A percentile compares a stretch with the other conserved stretches of the same genome.
These are phyloP conservation scores for Chelonus formosanus DNA, from an alignment of 2,888 invertebrate species.

Conservation along the genomic window DNA sequence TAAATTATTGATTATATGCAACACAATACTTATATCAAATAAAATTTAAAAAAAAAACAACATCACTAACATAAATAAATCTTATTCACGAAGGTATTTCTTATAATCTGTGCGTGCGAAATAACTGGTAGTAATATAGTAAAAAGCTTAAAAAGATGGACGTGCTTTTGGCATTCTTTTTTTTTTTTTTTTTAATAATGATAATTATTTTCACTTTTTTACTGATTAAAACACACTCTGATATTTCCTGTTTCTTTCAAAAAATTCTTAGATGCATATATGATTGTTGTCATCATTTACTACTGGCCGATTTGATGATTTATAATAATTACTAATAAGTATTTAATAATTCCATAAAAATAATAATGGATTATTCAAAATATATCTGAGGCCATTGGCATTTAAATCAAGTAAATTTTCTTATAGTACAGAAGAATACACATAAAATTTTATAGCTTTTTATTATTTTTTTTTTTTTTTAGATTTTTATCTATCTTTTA, in stretches of 20 bases:
- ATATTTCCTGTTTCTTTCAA: neutral
- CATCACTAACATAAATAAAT: too few relatives aligned
- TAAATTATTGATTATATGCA: too few relatives aligned
- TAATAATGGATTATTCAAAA: neutral
- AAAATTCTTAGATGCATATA: slow-evolving; percentile 6
- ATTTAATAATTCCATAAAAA: slow-evolving; percentile 16
- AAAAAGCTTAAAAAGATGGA: slow-evolving; percentile 17
- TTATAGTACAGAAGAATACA: neutral
- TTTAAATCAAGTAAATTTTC: slow-evolving; percentile 12
- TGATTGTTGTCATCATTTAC: slow-evolving; percentile 31
- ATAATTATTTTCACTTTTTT: neutral
- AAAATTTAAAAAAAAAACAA: too few relatives aligned
- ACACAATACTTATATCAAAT: too few relatives aligned
- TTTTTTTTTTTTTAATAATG: neutral
- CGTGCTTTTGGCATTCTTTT: slow-evolving; percentile 15
- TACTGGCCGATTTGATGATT: slow-evolving; percentile 17
- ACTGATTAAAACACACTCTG: neutral
- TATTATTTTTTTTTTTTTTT: too few relatives aligned
- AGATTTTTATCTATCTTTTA: too few relatives aligned
- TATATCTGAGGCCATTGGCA: slow-evolving; percentile 31
- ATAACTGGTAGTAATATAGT: neutral
- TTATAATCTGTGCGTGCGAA: slow-evolving; percentile 6
- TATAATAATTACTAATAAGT: neutral
- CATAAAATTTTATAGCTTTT: too few relatives aligned
- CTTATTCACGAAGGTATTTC: too few relatives aligned